A percentile compares a stretch with the other conserved stretches of the same genome.
Conservation (phyloP, 2,888 invertebrate genomes). For the Heterodera filipjevi region DNA sequence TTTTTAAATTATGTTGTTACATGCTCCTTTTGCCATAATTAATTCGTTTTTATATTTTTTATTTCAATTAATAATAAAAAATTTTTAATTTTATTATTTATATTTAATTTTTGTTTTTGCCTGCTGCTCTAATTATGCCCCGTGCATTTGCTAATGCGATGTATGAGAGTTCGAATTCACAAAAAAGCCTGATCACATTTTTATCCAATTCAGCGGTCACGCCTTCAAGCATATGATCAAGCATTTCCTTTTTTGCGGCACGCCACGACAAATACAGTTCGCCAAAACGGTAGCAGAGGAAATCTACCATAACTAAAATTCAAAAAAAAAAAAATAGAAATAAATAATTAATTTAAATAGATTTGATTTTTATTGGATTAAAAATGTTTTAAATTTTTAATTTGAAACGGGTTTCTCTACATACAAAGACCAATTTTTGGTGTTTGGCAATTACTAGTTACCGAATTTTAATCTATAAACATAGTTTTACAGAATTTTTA, state of each 20-base stretch:
- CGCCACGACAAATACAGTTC: conserved; percentile 1
- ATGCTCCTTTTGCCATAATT: too few species aligned
- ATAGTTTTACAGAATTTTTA: too few species aligned
- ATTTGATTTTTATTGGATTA: too few species aligned
- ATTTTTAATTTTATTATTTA: too few species aligned
- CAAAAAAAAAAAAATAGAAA: too few species aligned
- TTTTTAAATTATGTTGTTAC: neutral
- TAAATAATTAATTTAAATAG: too few species aligned
- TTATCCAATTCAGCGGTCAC: neutral
- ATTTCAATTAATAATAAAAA: neutral
- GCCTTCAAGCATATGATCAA: neutral
- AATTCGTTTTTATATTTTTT: too few species aligned
- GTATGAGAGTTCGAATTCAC: neutral
- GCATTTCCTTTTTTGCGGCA: neutral
- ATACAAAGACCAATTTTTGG: too few species aligned
- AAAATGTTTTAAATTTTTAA: too few species aligned
- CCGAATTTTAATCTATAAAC: too few species aligned
- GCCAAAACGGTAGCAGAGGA: neutral
- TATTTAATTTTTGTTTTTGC: neutral
- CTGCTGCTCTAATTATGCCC: neutral
- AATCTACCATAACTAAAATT: neutral
- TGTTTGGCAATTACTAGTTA: too few species aligned
- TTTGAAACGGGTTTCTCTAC: too few species aligned
- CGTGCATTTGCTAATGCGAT: neutral
- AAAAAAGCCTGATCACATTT: neutral